phyloP scores from a whole-genome alignment of 2,797 vertebrate genomes.

The Eremophila alpestris region DNA sequence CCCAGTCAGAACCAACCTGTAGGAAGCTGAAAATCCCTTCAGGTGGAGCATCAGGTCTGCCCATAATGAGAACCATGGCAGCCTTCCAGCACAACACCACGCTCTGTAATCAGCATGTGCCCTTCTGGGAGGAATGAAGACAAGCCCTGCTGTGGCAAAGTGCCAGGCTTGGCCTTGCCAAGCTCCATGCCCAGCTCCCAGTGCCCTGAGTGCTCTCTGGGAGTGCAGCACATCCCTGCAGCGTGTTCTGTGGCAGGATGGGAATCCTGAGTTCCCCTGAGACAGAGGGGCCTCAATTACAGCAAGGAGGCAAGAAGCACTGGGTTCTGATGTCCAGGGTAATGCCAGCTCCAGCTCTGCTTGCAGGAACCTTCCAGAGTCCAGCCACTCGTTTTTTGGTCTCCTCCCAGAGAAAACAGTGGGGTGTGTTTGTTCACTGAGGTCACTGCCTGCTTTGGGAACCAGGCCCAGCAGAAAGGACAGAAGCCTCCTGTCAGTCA shows the following conservation, averaged over 20 bases:
- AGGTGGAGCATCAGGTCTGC: background rate
- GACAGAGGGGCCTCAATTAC: background rate
- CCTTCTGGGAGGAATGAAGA: background rate
- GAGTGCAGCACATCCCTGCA: background rate
- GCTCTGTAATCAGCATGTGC: background rate
- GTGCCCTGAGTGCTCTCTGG: background rate
- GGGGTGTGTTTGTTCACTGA: background rate
- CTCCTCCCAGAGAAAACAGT: background rate
- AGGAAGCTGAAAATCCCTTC: background rate
- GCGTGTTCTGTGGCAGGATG: background rate
- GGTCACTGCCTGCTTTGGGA: background rate
- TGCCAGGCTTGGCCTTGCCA: background rate
- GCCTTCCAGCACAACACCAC: fast-evolving
- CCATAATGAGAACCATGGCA: background rate
- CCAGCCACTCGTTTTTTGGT: background rate
- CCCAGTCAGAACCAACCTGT: background rate
- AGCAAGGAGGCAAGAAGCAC: background rate
- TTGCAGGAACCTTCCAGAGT: background rate
- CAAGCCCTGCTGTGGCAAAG: background rate
- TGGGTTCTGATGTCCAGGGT: background rate
- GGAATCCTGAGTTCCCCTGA: background rate
- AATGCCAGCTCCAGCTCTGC: constrained; percentile 5
- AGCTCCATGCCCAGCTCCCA: background rate
- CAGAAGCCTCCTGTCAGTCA: background rate
- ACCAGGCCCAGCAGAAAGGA: background rate